Percentiles rank a stretch among this genome's conserved stretches.
Evolutionary conservation across 2,113 vertebrate species (phyloP).

Genomic region (Zapornia atra): DNA sequence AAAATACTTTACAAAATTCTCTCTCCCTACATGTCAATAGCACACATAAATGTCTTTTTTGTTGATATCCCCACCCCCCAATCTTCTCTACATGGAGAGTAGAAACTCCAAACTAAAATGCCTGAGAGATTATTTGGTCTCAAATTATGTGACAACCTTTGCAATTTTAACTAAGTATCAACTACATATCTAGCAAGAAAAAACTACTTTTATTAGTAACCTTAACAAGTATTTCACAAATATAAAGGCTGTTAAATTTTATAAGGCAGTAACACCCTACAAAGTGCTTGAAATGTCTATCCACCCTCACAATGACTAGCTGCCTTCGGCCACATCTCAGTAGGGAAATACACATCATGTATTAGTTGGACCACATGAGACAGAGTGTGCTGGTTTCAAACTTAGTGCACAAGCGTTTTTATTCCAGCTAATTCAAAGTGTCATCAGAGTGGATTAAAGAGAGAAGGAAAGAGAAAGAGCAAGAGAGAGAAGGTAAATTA

Average conservation of each 20-base stretch:
- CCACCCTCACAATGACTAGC: not conserved
- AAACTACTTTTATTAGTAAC: not conserved
- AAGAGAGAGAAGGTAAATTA: conserved; percentile 71
- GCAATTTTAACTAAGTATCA: not conserved
- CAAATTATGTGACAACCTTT: not conserved
- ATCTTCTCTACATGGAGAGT: not conserved
- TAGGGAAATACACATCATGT: not conserved
- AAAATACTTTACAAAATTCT: not conserved
- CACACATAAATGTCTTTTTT: not conserved
- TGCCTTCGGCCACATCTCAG: not conserved
- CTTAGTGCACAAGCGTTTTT: conserved; percentile 3
- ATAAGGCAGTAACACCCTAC: not conserved
- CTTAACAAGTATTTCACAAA: not conserved
- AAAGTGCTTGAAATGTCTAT: not conserved
- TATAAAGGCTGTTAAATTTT: conserved; percentile 14
- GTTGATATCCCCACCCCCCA: too few relatives aligned
- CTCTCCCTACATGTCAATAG: not conserved
- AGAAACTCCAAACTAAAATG: not conserved
- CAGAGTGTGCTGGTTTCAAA: not conserved
- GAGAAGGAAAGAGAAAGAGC: conserved; percentile 43
- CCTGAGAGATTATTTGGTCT: not conserved
- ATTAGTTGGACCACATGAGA: not conserved
- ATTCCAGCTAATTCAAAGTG: conserved; percentile 67
- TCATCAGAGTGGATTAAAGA: conserved; percentile 68
- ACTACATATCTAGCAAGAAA: not conserved